These are phyloP conservation scores for Drosophila melanogaster DNA, from an alignment of 1,140 invertebrate genomes.

Conservation along the genomic window Release_6_plus_ISO1_MT NT_037436.4:19327001-19327500, in stretches of 20 bases:
- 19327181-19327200: no score
- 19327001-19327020: conserved; percentile 37
- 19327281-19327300: not conserved
- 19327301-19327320: no score
- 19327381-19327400: conserved; percentile 18
- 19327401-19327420: conserved; percentile 30
- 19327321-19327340: not conserved
- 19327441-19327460: conserved; percentile 79
- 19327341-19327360: not conserved
- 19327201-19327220: no score
- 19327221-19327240: no score
- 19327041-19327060: conserved; percentile 38
- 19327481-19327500: conserved; percentile 30
- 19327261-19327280: no score
- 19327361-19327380: conserved; percentile 35
- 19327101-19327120: conserved; percentile 42
- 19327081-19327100: conserved; percentile 2
- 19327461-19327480: conserved; percentile 61
- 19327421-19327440: conserved; percentile 52
- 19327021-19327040: conserved; percentile 9
- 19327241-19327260: no score
- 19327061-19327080: conserved; percentile 70
- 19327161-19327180: no score
- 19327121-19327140: conserved; percentile 53
- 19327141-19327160: conserved; percentile 10